A percentile compares a stretch with the other conserved stretches of the same genome.
Evolutionary conservation across 1,140 invertebrate genomes (phyloP).

Genomic region (Aethina tumida): DNA sequence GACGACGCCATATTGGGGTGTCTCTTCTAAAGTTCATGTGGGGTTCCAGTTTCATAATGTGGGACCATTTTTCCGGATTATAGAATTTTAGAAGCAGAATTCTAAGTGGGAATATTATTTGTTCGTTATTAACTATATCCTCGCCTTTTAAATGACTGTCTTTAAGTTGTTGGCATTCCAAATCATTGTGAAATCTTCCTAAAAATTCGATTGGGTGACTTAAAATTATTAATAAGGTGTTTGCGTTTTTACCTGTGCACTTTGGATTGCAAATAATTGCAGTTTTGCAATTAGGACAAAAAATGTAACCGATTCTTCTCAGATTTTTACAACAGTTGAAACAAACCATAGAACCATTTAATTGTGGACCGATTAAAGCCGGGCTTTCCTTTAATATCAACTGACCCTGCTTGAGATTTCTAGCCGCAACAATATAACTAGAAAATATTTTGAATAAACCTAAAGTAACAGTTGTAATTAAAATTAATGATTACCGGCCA

Average conservation of each 20-base stretch:
- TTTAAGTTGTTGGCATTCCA: conserved; percentile 37
- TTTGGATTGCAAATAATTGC: conserved; percentile 46
- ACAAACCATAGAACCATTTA: conserved; percentile 43
- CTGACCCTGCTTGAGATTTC: conserved; percentile 55
- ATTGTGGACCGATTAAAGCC: conserved; percentile 47
- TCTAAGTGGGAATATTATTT: conserved; percentile 49
- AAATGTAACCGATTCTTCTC: conserved; percentile 24
- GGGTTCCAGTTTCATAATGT: conserved; percentile 45
- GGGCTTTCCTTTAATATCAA: conserved; percentile 54
- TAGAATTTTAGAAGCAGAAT: conserved; percentile 47
- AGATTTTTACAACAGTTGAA: conserved; percentile 46
- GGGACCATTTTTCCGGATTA: conserved; percentile 42
- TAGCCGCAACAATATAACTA: conserved; percentile 48
- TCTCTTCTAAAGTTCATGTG: conserved; percentile 48
- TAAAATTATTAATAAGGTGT: background rate
- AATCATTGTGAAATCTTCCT: conserved; percentile 31
- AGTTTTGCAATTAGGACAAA: conserved; percentile 48
- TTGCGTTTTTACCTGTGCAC: conserved; percentile 36
- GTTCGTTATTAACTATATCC: conserved; percentile 14
- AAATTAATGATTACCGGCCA: conserved; percentile 8
- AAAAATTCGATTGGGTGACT: conserved; percentile 1
- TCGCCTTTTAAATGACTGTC: conserved; percentile 15
- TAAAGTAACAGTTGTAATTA: conserved; percentile 1
- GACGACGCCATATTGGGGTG: conserved; percentile 36
- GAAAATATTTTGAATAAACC: conserved; percentile 4